Evolutionary conservation across 2,797 vertebrate species (phyloP).

Genomic region (Manis pentadactyla): DNA sequence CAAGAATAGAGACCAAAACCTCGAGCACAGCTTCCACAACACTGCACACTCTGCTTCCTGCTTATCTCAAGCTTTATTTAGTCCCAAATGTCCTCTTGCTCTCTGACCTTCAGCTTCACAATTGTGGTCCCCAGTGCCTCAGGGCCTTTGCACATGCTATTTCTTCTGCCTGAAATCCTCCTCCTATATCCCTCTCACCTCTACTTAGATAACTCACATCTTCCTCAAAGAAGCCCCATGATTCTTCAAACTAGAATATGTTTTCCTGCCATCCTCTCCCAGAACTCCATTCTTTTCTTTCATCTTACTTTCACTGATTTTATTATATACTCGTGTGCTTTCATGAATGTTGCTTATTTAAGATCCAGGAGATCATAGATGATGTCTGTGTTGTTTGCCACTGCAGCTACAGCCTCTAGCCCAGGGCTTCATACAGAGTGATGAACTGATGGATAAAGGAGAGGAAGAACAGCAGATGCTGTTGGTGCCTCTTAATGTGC

Average conservation of each 20-base stretch:
- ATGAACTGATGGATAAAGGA: neutral
- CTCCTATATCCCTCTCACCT: neutral
- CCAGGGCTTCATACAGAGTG: neutral
- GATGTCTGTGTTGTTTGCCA: neutral
- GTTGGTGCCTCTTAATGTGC: neutral
- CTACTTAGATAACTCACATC: neutral
- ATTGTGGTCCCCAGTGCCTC: neutral
- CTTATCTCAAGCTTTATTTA: neutral
- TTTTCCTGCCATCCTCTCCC: neutral
- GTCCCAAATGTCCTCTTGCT: neutral
- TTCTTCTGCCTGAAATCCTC: neutral
- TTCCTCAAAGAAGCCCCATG: neutral
- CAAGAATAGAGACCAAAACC: neutral
- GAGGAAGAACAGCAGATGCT: neutral
- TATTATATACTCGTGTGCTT: neutral
- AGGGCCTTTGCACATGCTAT: neutral
- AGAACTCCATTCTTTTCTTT: neutral
- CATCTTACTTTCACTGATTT: neutral
- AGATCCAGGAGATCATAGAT: neutral
- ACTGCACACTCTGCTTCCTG: neutral
- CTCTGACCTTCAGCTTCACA: neutral
- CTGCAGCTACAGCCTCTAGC: neutral
- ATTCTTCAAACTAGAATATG: neutral
- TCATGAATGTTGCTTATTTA: neutral
- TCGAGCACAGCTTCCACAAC: neutral